Base-by-base conservation (phyloP, 2,113 vertebrate species). In the Erythrocebus patas region DNA sequence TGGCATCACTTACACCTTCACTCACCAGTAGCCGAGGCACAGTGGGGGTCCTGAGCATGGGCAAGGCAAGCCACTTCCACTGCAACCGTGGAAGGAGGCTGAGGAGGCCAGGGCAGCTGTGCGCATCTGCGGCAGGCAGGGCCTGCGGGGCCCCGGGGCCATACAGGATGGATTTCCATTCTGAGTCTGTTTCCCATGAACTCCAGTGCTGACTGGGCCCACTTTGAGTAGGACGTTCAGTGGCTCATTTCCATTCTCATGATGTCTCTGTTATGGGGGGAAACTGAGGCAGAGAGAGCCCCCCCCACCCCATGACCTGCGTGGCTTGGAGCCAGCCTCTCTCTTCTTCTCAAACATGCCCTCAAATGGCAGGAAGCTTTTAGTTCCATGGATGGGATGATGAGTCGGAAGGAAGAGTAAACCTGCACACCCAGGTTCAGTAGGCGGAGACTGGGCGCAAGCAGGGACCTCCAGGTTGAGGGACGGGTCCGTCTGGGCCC, bases 321-420 rank as follows among this genome's bases (percentile, higher is more conserved):
- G 16, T 43, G 64, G 43, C 35, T 16, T 9, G 5, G 35, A 48
- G 5, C 3, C 3, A 8, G 38, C 75, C 23, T 72, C 70, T 52
- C 50, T 43, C 38, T 27, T 50, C 17, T 43, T 59, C 52, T 18
- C 8, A 27, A 40, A 20, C 30, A 17, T 2, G 2, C n/a, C n/a
- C 23, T 73, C 18, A 61, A 32, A 20, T 3, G 66, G 70, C 16
- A 2, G 27, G 8, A 66, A 20, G 66, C 32, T 82, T 57, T 32
- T 35, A 5, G 6, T 5, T n/a, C 40, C 40, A 1, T 0, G 9
- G 27, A 13, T 50, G 12, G 12, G n/a, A 50, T 9, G 5, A 8
- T 7, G 52, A 12, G 55, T 81, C 2, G 0, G 48, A 35, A 64
- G 68, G 40, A 57, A 18, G 20, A 38, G 30, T 6, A 35, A 66